Evolutionary conservation across 2,113 vertebrate genomes (phyloP).

Genomic region (Prochilodus magdalenae): DNA sequence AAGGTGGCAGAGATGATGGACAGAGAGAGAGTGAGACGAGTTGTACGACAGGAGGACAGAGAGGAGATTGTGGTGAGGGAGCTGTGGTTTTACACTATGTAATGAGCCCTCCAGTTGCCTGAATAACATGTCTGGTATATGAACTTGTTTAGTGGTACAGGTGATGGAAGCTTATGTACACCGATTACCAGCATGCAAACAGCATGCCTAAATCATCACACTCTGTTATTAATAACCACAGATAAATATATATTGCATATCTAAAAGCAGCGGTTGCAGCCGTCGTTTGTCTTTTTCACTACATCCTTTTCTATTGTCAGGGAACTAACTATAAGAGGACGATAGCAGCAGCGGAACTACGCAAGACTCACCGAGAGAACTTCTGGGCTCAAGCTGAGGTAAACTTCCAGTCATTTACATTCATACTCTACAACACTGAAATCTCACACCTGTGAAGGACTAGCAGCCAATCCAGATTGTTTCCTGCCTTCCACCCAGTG

Average conservation of each 20-base stretch:
- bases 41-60: conserved; percentile 4
- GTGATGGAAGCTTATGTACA: too few relatives aligned
- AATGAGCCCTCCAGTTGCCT: too few relatives aligned
- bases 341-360: conserved; percentile 70
- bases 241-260: not conserved
- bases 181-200: too few relatives aligned
- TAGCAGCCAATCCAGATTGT: too few relatives aligned
- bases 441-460: too few relatives aligned
- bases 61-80: conserved; percentile 57
- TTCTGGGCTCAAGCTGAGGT: conserved; percentile 77
- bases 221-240: too few relatives aligned
- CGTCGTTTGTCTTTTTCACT: not conserved
- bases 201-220: too few relatives aligned
- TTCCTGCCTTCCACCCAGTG: too few relatives aligned
- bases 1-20: conserved; percentile 31
- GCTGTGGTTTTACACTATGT: not conserved
- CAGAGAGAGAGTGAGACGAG: conserved; percentile 16
- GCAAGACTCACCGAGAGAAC: conserved; percentile 65
- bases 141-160: too few relatives aligned
- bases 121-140: too few relatives aligned
- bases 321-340: conserved; percentile 76
- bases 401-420: not conserved
- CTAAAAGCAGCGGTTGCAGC: not conserved
- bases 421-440: too few relatives aligned
- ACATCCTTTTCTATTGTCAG: conserved; percentile 50